Percentiles rank a stretch among this genome's conserved stretches.
Evolutionary conservation across 2,797 vertebrate species (phyloP).

Genomic region (Megaceryle alcyon): DNA sequence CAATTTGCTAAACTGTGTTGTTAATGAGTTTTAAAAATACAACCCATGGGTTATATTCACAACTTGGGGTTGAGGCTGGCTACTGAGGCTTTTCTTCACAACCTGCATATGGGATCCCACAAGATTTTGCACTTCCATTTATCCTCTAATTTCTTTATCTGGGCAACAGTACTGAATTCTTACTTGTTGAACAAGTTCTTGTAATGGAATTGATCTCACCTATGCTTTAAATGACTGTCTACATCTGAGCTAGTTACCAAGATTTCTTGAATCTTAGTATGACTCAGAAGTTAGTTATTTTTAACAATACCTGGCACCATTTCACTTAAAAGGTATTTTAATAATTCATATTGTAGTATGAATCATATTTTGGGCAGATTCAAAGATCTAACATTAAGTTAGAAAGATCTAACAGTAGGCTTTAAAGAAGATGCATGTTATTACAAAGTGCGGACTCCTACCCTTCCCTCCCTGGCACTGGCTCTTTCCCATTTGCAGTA

Average conservation of each 20-base stretch:
- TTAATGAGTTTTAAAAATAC: slow-evolving; percentile 12
- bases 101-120: not conserved
- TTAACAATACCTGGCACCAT: not conserved
- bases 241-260: not conserved
- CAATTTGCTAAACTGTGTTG: not conserved
- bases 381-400: not conserved
- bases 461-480: not conserved
- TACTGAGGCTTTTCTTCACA: not conserved
- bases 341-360: not conserved
- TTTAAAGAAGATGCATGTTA: not conserved
- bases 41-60: not conserved
- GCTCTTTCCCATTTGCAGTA: not conserved
- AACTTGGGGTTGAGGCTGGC: not conserved
- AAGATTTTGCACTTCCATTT: not conserved
- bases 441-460: not conserved
- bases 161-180: not conserved
- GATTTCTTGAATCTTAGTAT: not conserved
- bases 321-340: slow-evolving; percentile 3
- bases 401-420: not conserved
- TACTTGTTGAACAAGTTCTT: not conserved
- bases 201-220: not conserved
- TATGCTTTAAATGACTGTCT: not conserved
- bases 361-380: slow-evolving; percentile 2
- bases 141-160: not conserved
- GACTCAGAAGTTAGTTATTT: not conserved